Conservation (phyloP, 2,797 vertebrate genomes). For the Avahi laniger region DNA sequence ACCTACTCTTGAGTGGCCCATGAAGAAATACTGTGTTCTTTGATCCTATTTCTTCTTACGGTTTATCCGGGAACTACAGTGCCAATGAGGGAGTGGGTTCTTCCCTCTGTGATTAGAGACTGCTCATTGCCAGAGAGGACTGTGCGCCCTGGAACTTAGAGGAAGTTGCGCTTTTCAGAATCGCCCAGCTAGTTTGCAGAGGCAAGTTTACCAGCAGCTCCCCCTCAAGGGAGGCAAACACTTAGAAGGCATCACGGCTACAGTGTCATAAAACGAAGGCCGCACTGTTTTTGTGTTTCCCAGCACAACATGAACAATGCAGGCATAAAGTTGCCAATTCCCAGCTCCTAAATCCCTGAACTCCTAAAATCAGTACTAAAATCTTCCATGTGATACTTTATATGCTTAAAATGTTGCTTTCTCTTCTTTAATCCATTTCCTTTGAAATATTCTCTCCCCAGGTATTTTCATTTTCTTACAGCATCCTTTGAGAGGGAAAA, state of each 20-base stretch:
- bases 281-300: not conserved
- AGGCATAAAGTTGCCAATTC: not conserved
- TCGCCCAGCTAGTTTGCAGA: not conserved
- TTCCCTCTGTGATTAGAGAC: not conserved
- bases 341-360: not conserved
- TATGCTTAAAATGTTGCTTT: not conserved
- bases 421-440: not conserved
- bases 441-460: not conserved
- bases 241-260: not conserved
- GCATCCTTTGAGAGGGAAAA: not conserved
- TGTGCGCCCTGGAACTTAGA: fast-evolving
- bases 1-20: too few relatives aligned
- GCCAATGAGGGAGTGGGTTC: too few relatives aligned
- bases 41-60: not conserved
- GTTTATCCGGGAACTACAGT: not conserved
- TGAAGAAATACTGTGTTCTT: not conserved
- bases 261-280: not conserved
- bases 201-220: fast-evolving
- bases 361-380: not conserved
- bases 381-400: not conserved
- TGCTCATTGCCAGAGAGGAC: fast-evolving
- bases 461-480: not conserved
- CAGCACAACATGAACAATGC: fast-evolving
- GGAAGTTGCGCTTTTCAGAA: not conserved
- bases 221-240: not conserved